phyloP scores from a whole-genome alignment of 2,888 invertebrate genomes.

The Drosophila borealis region DNA sequence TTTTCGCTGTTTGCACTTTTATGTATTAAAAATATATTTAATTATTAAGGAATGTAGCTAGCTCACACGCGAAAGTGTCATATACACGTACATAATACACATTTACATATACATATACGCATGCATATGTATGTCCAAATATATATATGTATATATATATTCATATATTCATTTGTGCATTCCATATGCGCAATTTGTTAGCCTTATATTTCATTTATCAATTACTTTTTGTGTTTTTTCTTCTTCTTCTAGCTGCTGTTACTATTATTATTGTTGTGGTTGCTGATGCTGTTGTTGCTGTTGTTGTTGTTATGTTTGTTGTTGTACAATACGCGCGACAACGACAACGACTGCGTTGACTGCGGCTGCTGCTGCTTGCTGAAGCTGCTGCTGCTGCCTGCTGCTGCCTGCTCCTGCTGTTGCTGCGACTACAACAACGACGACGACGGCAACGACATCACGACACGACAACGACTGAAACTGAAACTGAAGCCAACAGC shows the following conservation, averaged over 20 bases:
- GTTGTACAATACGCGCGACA: slow-evolving; percentile 59
- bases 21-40: neutral
- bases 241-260: slow-evolving; percentile 12
- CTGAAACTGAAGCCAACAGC: slow-evolving; percentile 56
- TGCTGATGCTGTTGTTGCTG: slow-evolving; percentile 21
- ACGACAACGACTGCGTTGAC: slow-evolving; percentile 41
- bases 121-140: slow-evolving; percentile 5
- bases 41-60: slow-evolving; percentile 15
- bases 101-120: slow-evolving; percentile 8
- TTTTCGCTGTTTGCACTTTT: slow-evolving; percentile 57
- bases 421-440: slow-evolving; percentile 73
- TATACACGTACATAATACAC: neutral
- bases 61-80: slow-evolving; percentile 15
- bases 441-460: slow-evolving; percentile 80
- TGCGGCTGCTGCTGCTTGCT: slow-evolving; percentile 85
- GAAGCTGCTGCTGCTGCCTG: slow-evolving; percentile 79
- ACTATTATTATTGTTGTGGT: slow-evolving; percentile 20
- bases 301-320: slow-evolving; percentile 38
- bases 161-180: slow-evolving; percentile 43
- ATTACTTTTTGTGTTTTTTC: slow-evolving; percentile 11
- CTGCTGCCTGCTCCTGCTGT: slow-evolving; percentile 82
- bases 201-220: slow-evolving; percentile 21
- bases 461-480: slow-evolving; percentile 83
- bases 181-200: slow-evolving; percentile 67
- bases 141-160: slow-evolving; percentile 14